Evolutionary conservation across 2,113 vertebrate genomes (phyloP), one percentile per base, ranked within the genome.

Genomic region (Sceloporus tristichus): DNA sequence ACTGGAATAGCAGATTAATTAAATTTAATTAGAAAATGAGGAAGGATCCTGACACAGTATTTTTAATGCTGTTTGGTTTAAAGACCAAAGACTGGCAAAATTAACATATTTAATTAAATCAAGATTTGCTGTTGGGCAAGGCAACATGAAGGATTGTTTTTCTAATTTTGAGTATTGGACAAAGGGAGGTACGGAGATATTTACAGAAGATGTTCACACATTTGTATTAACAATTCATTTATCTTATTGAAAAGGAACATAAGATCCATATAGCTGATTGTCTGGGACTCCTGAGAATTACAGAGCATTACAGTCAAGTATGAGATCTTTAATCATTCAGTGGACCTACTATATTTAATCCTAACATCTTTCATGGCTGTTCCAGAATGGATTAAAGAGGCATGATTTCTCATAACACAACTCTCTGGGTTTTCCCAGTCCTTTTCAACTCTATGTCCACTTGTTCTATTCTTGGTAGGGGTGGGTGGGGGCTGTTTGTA

Each of bases 1-100:
- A 90, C 54, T 89, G 59, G 91, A 29, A 76, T 82, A 74, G 87
- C 75, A 85, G 48, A 8, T 3, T 42, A 66, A 82, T 48, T 88
- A 92, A 56, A 83, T 71, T 84, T 27, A 73, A 23, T 54, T 85
- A 14, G 38, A 88, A 79, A 54, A 34, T 5, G 48, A 14, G 34
- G 80, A 29, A 79, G 85, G 88, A 42, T 38, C 62, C 74, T 92
- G 13, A 84, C 27, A 54, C 23, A 48, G 11, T 68, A 25, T 79
- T 53, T 79, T 27, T 14, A 79, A 79, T 79, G 25, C 13, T 5
- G 29, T 10, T 54, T 77, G 76, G 2, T 40, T 77, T 40, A 38
- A 48, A 5, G 21, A 48, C 40, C 40, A 42, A 77, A 77, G 21
- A 48, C 3, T 48, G 40, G 19, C 75, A 42, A 7, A 77, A 77